Evolutionary conservation across 2,888 invertebrate species (phyloP).

Genomic region (Gari tellinella): DNA sequence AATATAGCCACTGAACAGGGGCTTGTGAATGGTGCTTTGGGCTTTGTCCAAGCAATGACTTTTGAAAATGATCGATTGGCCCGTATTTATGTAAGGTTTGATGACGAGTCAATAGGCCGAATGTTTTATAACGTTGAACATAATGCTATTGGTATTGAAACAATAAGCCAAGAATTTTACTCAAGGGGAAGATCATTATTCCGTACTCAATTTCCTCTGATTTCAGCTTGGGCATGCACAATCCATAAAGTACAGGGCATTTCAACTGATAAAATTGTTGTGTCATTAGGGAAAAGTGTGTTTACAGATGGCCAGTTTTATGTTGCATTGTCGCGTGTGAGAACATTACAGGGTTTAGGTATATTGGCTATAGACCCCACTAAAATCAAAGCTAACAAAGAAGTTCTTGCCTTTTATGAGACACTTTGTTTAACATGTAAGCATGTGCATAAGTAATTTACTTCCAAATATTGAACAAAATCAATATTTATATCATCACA

Average conservation of each 20-base stretch:
- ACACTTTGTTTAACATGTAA: conserved; percentile 7
- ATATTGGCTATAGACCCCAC: conserved; percentile 19
- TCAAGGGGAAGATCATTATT: conserved; percentile 15
- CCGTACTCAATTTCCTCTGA: conserved; percentile 38
- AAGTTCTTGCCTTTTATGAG: conserved; percentile 2
- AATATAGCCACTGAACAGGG: conserved; percentile 30
- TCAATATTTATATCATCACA: too few species aligned
- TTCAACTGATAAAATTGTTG: too few species aligned
- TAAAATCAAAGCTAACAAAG: conserved; percentile 13
- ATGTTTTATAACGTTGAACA: conserved; percentile 12
- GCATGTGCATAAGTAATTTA: conserved; percentile 9
- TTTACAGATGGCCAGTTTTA: conserved; percentile 38
- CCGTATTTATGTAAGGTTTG: too few species aligned
- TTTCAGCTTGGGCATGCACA: too few species aligned
- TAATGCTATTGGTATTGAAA: conserved; percentile 26
- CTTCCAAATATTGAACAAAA: too few species aligned
- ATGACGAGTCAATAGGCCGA: conserved; percentile 17
- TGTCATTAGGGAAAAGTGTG: conserved; percentile 20
- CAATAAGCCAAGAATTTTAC: conserved; percentile 29
- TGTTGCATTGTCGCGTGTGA: conserved; percentile 33
- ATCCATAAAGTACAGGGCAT: too few species aligned
- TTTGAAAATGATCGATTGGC: too few species aligned
- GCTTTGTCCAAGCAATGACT: conserved; percentile 12
- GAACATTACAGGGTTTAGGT: conserved; percentile 12
- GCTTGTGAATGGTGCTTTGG: conserved; percentile 46